Evolutionary conservation across 2,797 vertebrate genomes (phyloP).

Genomic region (Ambastaia sidthimunki): DNA sequence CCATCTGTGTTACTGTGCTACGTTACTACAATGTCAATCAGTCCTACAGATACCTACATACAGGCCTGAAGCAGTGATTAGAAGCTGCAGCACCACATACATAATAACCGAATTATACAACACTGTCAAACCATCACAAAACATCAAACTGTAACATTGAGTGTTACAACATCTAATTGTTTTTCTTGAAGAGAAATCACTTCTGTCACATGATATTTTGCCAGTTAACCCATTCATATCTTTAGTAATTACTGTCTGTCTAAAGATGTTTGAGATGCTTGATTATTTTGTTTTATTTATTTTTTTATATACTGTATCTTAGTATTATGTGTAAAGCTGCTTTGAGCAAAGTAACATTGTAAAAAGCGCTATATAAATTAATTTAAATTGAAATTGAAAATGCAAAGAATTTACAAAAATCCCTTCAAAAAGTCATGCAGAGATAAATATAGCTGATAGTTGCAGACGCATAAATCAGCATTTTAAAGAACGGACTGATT

Average conservation of each 20-base stretch:
- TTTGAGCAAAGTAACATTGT: no score
- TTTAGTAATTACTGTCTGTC: no score
- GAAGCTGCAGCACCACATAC: not conserved
- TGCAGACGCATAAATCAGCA: slow-evolving; percentile 16
- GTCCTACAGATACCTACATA: slow-evolving; percentile 5
- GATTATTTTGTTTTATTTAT: no score
- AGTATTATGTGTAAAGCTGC: no score
- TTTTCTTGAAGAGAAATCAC: slow-evolving; percentile 13
- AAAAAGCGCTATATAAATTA: no score
- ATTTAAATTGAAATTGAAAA: no score
- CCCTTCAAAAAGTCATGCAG: no score
- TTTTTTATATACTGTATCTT: no score
- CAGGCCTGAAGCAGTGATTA: not conserved
- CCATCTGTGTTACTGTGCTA: slow-evolving; percentile 12
- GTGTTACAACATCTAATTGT: not conserved
- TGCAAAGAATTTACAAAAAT: no score
- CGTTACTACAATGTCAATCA: slow-evolving; percentile 34
- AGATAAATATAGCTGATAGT: not conserved
- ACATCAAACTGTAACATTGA: not conserved
- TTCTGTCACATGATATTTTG: not conserved
- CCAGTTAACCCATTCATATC: no score
- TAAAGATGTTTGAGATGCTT: no score
- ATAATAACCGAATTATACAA: slow-evolving; percentile 18
- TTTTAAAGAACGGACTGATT: slow-evolving; percentile 5
- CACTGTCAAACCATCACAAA: not conserved